Evolutionary conservation across 37 sponge, comb jelly and placozoan species (phyloP).

Genomic region (Diacarnus erythraeanus): DNA sequence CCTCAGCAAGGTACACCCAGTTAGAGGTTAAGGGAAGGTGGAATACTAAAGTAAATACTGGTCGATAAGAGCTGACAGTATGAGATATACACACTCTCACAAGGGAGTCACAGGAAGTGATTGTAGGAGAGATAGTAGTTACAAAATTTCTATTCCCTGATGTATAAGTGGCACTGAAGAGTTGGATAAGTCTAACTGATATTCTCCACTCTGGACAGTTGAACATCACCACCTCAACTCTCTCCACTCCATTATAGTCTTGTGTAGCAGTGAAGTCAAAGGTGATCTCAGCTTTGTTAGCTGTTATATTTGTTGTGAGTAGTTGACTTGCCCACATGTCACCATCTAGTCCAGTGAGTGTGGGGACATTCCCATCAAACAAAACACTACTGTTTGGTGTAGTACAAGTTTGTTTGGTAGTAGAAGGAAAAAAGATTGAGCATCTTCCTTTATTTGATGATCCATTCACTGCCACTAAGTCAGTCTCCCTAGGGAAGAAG

Average conservation of each 20-base stretch:
- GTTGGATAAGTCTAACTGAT: background rate
- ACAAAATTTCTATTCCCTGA: too few species aligned
- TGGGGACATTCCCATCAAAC: background rate
- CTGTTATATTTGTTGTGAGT: background rate
- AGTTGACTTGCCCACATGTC: too few species aligned
- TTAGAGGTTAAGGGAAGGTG: background rate
- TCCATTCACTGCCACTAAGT: too few species aligned
- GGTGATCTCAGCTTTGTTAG: background rate
- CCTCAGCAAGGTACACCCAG: conserved; percentile 8
- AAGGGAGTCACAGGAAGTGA: background rate
- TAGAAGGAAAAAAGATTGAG: too few species aligned
- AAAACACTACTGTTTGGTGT: too few species aligned
- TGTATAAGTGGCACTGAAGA: background rate
- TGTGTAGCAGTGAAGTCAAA: background rate
- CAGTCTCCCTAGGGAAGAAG: too few species aligned
- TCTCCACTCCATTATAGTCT: background rate
- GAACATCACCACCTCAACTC: background rate
- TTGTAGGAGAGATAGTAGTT: background rate
- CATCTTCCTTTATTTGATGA: too few species aligned
- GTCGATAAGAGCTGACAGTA: background rate
- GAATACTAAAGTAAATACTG: background rate
- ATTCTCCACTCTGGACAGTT: background rate
- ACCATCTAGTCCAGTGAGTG: background rate
- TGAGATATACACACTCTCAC: background rate
- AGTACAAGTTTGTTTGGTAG: too few species aligned